These are phyloP conservation scores for Cabera pusaria DNA, from an alignment of 2,888 invertebrate species.

Conservation along the genomic window DNA sequence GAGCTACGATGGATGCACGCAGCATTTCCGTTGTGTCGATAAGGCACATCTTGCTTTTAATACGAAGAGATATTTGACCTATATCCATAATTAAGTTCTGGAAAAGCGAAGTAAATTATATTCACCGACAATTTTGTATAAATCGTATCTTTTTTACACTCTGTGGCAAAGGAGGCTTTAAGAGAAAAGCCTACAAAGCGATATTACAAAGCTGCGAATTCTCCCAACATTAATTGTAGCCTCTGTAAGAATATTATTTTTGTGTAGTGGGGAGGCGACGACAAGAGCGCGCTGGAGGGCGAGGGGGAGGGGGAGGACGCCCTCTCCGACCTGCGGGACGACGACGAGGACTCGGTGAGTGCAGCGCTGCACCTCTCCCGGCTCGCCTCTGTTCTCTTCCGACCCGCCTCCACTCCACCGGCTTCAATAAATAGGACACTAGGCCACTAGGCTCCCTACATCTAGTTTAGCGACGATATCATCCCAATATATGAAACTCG, in stretches of 20 bases:
- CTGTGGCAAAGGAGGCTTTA: constrained; percentile 2
- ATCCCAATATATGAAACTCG: constrained; percentile 10
- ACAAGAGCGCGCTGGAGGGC: constrained; percentile 58
- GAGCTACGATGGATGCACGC: too few relatives aligned
- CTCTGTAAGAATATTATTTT: constrained; percentile 15
- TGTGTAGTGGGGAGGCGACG: constrained; percentile 64
- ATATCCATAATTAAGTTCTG: constrained; percentile 14
- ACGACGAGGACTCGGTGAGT: constrained; percentile 89
- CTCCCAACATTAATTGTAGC: constrained; percentile 9
- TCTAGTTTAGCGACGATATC: constrained; percentile 44
- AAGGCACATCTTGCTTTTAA: not conserved
- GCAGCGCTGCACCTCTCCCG: constrained; percentile 48
- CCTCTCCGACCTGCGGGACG: constrained; percentile 79
- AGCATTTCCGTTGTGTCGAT: not conserved
- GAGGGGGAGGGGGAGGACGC: constrained; percentile 63
- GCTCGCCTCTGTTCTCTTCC: constrained; percentile 22
- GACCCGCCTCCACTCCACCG: constrained; percentile 33
- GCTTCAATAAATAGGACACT: constrained; percentile 65
- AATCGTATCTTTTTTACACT: not conserved
- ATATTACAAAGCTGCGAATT: constrained; percentile 8
- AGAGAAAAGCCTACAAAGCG: constrained; percentile 4
- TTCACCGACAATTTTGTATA: constrained; percentile 6
- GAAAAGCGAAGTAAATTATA: constrained; percentile 3
- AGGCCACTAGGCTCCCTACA: constrained; percentile 61
- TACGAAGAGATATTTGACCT: constrained; percentile 10